Evolutionary conservation across 2,888 invertebrate species (phyloP).

Genomic region (Watsonalla cultraria): DNA sequence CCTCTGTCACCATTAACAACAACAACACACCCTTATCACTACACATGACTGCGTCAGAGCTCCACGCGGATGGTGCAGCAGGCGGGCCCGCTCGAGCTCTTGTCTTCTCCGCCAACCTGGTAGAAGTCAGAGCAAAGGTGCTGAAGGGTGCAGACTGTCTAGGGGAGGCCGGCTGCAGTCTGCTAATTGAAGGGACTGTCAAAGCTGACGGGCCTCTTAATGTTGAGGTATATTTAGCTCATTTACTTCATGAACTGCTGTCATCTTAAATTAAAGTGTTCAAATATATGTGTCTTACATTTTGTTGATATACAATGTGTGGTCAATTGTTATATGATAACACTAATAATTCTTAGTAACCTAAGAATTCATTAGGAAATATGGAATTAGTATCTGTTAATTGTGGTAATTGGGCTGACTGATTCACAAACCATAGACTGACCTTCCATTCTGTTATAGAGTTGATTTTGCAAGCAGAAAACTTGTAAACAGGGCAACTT

Average conservation of each 20-base stretch:
- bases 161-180: slow-evolving; percentile 85
- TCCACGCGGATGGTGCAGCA: slow-evolving; percentile 86
- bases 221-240: slow-evolving; percentile 80
- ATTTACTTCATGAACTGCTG: neutral
- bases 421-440: no score
- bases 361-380: no score
- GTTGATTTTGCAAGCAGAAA: no score
- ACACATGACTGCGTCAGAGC: slow-evolving; percentile 83
- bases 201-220: slow-evolving; percentile 91
- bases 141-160: slow-evolving; percentile 77
- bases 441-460: no score
- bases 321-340: no score
- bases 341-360: no score
- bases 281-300: no score
- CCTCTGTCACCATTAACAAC: slow-evolving; percentile 59
- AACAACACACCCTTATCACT: slow-evolving; percentile 82
- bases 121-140: slow-evolving; percentile 81
- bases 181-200: slow-evolving; percentile 86
- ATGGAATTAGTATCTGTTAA: no score
- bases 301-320: no score
- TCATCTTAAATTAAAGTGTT: neutral
- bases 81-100: slow-evolving; percentile 83
- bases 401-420: no score
- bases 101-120: slow-evolving; percentile 85
- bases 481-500: no score